These are phyloP conservation scores for Amazona vittata DNA, from an alignment of 2,113 vertebrate species.

Conservation along the genomic window DNA sequence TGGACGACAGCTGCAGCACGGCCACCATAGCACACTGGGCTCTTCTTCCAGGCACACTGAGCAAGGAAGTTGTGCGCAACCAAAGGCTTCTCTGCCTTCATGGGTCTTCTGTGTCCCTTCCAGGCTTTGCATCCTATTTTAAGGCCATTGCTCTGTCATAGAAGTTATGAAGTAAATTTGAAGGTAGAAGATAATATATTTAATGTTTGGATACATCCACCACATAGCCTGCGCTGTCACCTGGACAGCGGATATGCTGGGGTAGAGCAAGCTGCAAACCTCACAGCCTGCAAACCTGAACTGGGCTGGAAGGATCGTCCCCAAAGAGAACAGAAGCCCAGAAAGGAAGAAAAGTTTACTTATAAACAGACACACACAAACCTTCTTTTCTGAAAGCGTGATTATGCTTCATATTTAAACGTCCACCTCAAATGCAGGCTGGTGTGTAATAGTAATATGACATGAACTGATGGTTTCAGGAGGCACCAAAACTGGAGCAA, in stretches of 20 bases:
- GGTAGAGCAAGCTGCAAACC: not conserved
- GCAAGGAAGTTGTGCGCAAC: not conserved
- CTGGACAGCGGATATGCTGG: fast-evolving
- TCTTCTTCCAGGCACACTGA: not conserved
- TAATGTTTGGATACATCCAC: not conserved
- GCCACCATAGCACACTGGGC: fast-evolving
- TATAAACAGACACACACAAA: not conserved
- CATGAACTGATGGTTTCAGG: not conserved
- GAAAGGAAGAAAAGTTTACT: not conserved
- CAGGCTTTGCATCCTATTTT: not conserved
- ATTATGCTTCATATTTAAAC: not conserved
- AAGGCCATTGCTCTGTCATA: not conserved
- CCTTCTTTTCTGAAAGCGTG: not conserved
- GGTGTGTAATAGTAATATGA: not conserved
- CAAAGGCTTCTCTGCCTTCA: not conserved
- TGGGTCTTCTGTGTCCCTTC: not conserved
- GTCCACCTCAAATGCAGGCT: not conserved
- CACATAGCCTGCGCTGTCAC: fast-evolving
- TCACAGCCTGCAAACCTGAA: not conserved
- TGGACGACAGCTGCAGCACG: not conserved
- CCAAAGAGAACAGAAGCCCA: not conserved
- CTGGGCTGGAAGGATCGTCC: not conserved
- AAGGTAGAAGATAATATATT: not conserved
- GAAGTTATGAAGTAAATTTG: not conserved
- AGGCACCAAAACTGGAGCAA: not conserved